A percentile compares a stretch with the other conserved stretches of the same genome.
Conservation (phyloP, 53 echinoderm and acorn worm species). For the Arbacia lixula region DNA sequence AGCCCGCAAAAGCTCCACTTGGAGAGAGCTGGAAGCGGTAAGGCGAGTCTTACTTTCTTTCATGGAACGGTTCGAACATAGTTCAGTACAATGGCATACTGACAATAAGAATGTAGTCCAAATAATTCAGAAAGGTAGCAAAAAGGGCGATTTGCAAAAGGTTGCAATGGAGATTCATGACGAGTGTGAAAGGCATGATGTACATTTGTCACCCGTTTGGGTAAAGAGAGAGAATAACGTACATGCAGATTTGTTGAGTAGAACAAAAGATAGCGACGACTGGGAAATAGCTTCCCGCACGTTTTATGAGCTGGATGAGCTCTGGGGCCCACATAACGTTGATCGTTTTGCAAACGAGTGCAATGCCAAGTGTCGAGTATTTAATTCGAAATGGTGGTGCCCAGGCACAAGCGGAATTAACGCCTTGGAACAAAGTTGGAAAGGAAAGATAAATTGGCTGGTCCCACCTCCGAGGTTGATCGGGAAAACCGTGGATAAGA, state of each 20-base stretch:
- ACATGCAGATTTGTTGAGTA: slow-evolving; percentile 26
- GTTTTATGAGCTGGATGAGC: slow-evolving; percentile 14
- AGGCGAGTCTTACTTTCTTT: not conserved
- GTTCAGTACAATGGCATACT: slow-evolving; percentile 21
- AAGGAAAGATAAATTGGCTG: slow-evolving; percentile 28
- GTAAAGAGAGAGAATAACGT: slow-evolving; percentile 32
- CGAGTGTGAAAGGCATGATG: slow-evolving; percentile 5
- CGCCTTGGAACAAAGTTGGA: slow-evolving; percentile 35
- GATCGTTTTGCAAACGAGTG: slow-evolving; percentile 57
- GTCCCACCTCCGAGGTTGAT: slow-evolving; percentile 43
- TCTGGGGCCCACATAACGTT: slow-evolving; percentile 46
- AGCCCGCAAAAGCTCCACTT: slow-evolving; percentile 51
- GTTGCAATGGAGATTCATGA: slow-evolving; percentile 20
- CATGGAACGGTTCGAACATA: slow-evolving; percentile 6
- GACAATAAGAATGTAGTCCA: slow-evolving; percentile 36
- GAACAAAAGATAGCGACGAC: slow-evolving; percentile 40
- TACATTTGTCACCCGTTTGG: slow-evolving; percentile 43
- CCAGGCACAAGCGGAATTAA: not conserved
- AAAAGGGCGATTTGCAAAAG: slow-evolving; percentile 1
- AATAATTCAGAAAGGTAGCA: slow-evolving; percentile 47
- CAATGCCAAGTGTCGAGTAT: not conserved
- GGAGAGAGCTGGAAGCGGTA: slow-evolving; percentile 53
- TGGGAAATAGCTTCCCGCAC: slow-evolving; percentile 14
- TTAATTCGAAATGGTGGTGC: slow-evolving; percentile 12
- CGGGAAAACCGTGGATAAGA: slow-evolving; percentile 31